Evolutionary conservation across 1,140 invertebrate genomes (phyloP), one percentile per base, ranked within the genome.

Genomic region (Homarus americanus): DNA sequence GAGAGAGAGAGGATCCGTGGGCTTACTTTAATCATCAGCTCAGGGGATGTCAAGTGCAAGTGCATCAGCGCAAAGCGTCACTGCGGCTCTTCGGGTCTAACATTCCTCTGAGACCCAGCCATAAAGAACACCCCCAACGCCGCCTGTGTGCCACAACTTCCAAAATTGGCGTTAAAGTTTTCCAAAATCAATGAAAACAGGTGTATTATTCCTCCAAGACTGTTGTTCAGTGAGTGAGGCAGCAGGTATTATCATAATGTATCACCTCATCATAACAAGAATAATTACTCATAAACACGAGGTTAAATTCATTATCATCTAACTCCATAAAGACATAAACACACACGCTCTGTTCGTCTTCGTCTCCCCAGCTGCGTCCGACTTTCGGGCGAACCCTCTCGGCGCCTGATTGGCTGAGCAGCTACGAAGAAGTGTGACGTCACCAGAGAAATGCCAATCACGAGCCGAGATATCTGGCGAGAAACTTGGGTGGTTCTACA

Each of bases 381-480:
- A 90, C 87, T 90, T 90, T 90, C 87, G 80, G 87, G 78, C 69
- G 87, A 63, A 82, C 44, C 87, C 82, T 82, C 87, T 73, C 63
- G 87, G 79, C 76, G 38, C 87, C 87, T 90, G 87, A 90, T 90
- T 90, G 87, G 87, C 87, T 90, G 87, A 90, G 87, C 87, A 90
- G 87, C 87, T 82, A 83, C 87, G 87, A 90, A 90, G 87, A 90
- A 90, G 87, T 83, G 87, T 90, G 87, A 90, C 87, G 87, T 90
- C 87, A 90, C 87, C 87, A 72, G 87, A 90, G 87, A 90, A 90
- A 90, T 90, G 87, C 87, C 87, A 90, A 90, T 90, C 87, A 90
- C 87, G 87, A 90, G 87, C 87, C 87, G 87, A 90, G 87, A 90
- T 90, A 90, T 90, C 87, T 90, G 80, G 87, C 87, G 79, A 90